Evolutionary conservation across 2,113 vertebrate species (phyloP), one percentile per base, ranked within the genome.

Genomic region (Thryonomys swinderianus): DNA sequence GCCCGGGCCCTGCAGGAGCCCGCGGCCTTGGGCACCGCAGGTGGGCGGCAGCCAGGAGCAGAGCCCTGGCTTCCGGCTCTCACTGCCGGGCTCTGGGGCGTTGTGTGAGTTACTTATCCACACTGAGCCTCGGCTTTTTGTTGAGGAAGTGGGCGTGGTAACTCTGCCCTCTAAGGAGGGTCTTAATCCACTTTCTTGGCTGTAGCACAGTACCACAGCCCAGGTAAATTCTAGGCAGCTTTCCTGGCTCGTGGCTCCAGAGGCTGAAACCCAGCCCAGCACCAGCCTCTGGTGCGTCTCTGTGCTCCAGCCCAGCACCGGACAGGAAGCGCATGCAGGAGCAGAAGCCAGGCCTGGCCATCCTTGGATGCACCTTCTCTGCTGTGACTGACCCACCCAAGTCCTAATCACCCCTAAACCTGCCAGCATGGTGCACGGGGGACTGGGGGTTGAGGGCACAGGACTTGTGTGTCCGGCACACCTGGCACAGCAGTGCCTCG

Each of bases 231-330:
- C 45, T 34, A 7, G 51, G 45, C 48, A 78, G 20, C 51, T 51
- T 32, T 18, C 73, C 30, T 53, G 48, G 74, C 74, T 78, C 45
- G 53, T 8, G 30, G 30, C 3, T 62, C 66, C 30, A 25, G 27
- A 76, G 67, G n/a, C 42, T 42, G 71, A 17, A 55, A 37, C 61
- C 25, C 59, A 55, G 30, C 40, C 40, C 5, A 34, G 37, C 16
- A 2, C 61, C 83, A n/a, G 20, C 32, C 20, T 34, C 42, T 23
- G 23, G 25, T 5, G 27, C 48, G 30, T 40, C 25, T 42, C 11
- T 3, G 1, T 18, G 27, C n/a, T 7, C 7, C 27, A 0, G 32
- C 16, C 3, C 2, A 37, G 2, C 10, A 3, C 12, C 11, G 16
- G 76, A 51, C 21, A 32, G 78, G 5, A 62, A 25, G 34, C 16